Percentiles rank a stretch among this genome's conserved stretches.
phyloP scores from a whole-genome alignment of 2,888 invertebrate species.

The Arctia plantaginis region DNA sequence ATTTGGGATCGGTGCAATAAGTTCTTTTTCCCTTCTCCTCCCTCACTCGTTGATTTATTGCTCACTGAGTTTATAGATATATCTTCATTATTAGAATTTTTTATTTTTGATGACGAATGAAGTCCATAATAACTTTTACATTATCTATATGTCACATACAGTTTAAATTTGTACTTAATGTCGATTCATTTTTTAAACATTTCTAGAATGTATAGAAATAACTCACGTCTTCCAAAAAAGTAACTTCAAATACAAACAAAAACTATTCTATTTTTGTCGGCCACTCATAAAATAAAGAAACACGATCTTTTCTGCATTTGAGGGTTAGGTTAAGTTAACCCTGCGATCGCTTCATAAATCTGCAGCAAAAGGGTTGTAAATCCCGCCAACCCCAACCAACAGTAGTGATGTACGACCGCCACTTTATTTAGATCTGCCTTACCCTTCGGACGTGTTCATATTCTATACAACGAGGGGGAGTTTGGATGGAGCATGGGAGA shows the following conservation, averaged over 20 bases:
- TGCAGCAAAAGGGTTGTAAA: conserved; percentile 84
- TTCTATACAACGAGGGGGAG: conserved; percentile 19
- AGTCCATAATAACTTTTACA: not conserved
- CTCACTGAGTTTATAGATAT: no score
- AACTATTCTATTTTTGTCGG: conserved; percentile 69
- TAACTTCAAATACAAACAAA: conserved; percentile 40
- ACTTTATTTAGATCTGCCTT: conserved; percentile 54
- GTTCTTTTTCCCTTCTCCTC: no score
- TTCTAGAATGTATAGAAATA: not conserved
- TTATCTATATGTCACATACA: not conserved
- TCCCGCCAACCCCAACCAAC: conserved; percentile 72
- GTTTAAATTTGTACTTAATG: not conserved
- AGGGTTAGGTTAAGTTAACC: conserved; percentile 75
- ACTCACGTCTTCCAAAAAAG: not conserved
- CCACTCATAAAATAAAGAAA: conserved; percentile 84
- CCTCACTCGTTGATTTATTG: no score
- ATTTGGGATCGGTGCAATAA: no score
- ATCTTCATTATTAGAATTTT: no score
- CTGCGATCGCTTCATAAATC: conserved; percentile 78
- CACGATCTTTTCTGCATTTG: conserved; percentile 80
- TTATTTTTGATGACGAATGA: not conserved
- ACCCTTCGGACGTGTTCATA: conserved; percentile 24
- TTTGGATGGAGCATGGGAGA: conserved; percentile 45
- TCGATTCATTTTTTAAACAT: not conserved
- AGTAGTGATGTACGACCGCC: conserved; percentile 71